Evolutionary conservation across 2,113 vertebrate genomes (phyloP), one percentile per base, ranked within the genome.

Genomic region (Plecturocebus donacophilus): DNA sequence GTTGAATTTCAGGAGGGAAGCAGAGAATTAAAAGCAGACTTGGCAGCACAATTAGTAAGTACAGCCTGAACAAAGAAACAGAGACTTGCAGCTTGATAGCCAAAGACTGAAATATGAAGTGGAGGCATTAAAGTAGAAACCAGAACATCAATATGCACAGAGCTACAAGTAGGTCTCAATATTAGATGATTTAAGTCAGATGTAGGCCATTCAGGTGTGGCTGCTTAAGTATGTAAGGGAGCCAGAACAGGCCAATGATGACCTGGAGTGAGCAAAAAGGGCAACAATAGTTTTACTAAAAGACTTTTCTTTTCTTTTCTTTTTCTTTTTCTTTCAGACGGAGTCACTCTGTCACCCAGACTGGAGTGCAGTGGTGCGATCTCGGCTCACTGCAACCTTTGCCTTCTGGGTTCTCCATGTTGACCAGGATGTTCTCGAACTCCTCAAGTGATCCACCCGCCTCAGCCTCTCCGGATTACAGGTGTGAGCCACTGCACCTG

Each of bases 1-100:
- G 99, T 99, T 97, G 99, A 99, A 96, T 99, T 99, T 98, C 99
- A 99, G 98, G 99, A 99, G 97, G 99, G 99, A 83, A 99, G 99
- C 98, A 98, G 99, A 87, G 99, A 99, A 96, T 98, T 99, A 97
- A 99, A 99, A 98, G 99, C 99, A 2, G 99, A 99, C 97, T 97
- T 99, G 98, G 99, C 99, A 97, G 99, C 99, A 2, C 99, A 99
- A 96, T 98, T 99, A 25, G 98, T 99, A 64, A 25, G 98, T 99
- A 64, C 99, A 99, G 97, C 99, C 99, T 45, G 99, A 99, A 94
- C 99, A 99, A 95, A 99, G 99, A 91, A 99, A 99, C 3, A 98
- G 99, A 98, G 99, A 99, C 98, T 99, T 99, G 96, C 99, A 99
- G 90, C 99, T 98, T 47, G 99, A 99, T 98, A 99, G 99, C 97